These are phyloP conservation scores for Laothoe populi DNA, from an alignment of 2,888 invertebrate genomes.

Conservation along the genomic window DNA sequence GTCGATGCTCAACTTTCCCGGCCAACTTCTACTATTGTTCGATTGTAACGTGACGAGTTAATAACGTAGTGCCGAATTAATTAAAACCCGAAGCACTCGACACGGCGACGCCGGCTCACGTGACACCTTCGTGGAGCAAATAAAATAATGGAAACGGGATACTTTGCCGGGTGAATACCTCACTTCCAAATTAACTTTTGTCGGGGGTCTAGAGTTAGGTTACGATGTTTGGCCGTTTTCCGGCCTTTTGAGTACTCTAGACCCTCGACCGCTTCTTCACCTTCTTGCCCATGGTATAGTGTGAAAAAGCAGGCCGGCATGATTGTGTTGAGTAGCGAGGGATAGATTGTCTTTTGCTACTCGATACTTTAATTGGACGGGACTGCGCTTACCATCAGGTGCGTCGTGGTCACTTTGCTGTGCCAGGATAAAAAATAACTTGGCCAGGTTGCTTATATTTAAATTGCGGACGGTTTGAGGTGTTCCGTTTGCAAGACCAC, in stretches of 20 bases:
- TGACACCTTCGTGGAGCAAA: conserved; percentile 25
- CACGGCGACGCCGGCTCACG: conserved; percentile 22
- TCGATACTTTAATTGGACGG: too few relatives aligned
- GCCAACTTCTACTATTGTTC: conserved; percentile 61
- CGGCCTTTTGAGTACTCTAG: too few relatives aligned
- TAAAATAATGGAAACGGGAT: conserved; percentile 26
- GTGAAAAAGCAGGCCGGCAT: too few relatives aligned
- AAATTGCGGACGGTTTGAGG: not conserved
- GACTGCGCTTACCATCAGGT: too few relatives aligned
- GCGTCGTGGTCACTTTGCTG: too few relatives aligned
- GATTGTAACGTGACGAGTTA: conserved; percentile 50
- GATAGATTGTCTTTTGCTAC: too few relatives aligned
- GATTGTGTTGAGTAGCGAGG: too few relatives aligned
- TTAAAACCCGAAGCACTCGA: conserved; percentile 35
- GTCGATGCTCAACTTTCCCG: conserved; percentile 64
- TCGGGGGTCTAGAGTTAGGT: too few relatives aligned
- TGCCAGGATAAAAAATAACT: too few relatives aligned
- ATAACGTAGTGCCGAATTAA: conserved; percentile 44
- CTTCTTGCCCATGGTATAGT: too few relatives aligned
- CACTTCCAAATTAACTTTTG: conserved; percentile 13
- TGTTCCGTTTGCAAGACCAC: not conserved
- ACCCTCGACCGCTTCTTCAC: too few relatives aligned
- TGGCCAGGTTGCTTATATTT: conserved; percentile 24
- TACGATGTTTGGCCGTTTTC: too few relatives aligned
- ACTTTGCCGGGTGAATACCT: conserved; percentile 13